Conservation (phyloP, 1,140 invertebrate genomes). For the Trichonephila clavata region DNA sequence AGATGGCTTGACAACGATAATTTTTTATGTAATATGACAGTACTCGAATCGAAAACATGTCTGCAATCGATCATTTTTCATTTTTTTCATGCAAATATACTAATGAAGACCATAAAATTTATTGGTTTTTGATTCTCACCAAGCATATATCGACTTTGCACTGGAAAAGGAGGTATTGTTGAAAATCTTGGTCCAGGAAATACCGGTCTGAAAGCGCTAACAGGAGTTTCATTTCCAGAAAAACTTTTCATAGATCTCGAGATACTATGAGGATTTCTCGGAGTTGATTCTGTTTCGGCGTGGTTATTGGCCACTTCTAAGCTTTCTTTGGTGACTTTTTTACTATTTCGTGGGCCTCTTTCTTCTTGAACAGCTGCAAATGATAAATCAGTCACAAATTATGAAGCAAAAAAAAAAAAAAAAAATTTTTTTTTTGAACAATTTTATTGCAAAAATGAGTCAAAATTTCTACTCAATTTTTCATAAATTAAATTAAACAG, state of each 20-base stretch:
- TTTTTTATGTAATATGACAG: too few species aligned
- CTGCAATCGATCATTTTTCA: too few species aligned
- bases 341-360: conserved; percentile 86
- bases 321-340: conserved; percentile 78
- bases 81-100: background rate
- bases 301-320: background rate
- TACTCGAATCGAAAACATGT: too few species aligned
- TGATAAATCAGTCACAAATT: too few species aligned
- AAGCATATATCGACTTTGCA: conserved; percentile 52
- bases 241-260: background rate
- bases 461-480: too few species aligned
- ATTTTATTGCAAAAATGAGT: too few species aligned
- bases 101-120: background rate
- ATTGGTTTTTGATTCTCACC: conserved; percentile 40
- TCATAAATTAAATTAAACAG: too few species aligned
- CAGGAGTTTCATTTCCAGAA: background rate
- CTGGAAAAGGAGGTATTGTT: background rate
- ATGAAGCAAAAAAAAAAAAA: too few species aligned
- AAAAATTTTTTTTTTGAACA: too few species aligned
- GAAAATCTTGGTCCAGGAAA: conserved; percentile 53
- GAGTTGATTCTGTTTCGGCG: background rate
- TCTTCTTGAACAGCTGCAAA: conserved; percentile 88
- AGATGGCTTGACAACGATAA: too few species aligned
- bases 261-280: background rate
- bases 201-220: conserved; percentile 68